These are phyloP conservation scores for Synchiropus splendidus DNA, from an alignment of 2,113 vertebrate species.

Conservation along the genomic window DNA sequence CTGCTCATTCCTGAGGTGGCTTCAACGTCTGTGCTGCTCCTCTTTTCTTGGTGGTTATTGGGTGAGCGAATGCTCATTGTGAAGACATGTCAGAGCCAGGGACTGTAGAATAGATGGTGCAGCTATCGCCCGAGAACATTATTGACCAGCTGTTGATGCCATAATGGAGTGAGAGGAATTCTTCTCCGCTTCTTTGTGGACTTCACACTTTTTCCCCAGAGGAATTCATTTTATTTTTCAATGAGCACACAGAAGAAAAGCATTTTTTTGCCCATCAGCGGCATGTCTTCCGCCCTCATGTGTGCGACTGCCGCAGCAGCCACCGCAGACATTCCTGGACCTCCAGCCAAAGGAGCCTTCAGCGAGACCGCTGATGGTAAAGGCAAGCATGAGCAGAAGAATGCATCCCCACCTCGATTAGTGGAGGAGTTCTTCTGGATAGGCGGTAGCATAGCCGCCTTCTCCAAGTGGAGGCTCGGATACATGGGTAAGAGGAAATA, in stretches of 20 bases:
- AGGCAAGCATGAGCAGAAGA: slow-evolving; percentile 13
- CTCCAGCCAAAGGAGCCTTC: slow-evolving; percentile 38
- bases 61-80: no score
- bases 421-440: slow-evolving; percentile 79
- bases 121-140: no score
- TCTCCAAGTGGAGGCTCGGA: slow-evolving; percentile 72
- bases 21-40: slow-evolving; percentile 6
- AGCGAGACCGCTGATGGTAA: slow-evolving; percentile 7
- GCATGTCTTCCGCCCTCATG: slow-evolving; percentile 32
- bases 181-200: neutral
- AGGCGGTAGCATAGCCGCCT: slow-evolving; percentile 67
- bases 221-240: neutral
- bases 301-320: slow-evolving; percentile 15
- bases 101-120: slow-evolving; percentile 16
- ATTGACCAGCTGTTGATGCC: slow-evolving; percentile 39
- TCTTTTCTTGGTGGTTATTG: no score
- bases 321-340: slow-evolving; percentile 37
- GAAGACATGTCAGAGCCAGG: no score
- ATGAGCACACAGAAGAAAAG: slow-evolving; percentile 32
- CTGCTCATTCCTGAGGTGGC: slow-evolving; percentile 22
- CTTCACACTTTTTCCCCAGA: slow-evolving; percentile 1
- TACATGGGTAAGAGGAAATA: slow-evolving; percentile 74
- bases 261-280: slow-evolving; percentile 17
- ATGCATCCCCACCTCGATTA: slow-evolving; percentile 54
- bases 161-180: slow-evolving; percentile 3